These are phyloP conservation scores for Nymphalis io DNA, from an alignment of 1,140 invertebrate genomes.

Conservation along the genomic window DNA sequence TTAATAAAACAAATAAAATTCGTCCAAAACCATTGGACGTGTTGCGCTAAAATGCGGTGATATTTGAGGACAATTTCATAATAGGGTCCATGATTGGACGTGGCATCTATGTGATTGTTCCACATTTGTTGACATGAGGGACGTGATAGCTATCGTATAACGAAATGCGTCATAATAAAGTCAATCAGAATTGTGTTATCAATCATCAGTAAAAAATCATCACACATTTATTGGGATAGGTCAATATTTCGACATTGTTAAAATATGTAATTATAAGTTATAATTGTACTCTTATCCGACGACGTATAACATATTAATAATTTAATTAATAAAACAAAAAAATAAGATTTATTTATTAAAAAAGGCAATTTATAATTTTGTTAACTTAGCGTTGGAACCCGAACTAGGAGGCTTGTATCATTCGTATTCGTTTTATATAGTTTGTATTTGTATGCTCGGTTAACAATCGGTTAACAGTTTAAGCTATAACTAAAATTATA, in stretches of 20 bases:
- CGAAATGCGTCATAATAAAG: background rate
- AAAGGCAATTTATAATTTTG: too few relatives aligned
- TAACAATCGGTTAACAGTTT: too few relatives aligned
- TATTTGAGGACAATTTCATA: conserved; percentile 6
- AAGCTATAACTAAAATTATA: too few relatives aligned
- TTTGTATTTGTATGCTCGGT: too few relatives aligned
- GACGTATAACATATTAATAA: too few relatives aligned
- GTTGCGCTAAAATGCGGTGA: background rate
- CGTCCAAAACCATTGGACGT: background rate
- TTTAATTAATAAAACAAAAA: too few relatives aligned
- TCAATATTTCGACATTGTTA: background rate
- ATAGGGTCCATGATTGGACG: conserved; percentile 10
- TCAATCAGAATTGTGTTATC: conserved; percentile 1
- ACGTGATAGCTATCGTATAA: conserved; percentile 9
- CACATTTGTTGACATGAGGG: conserved; percentile 3
- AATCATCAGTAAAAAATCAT: background rate
- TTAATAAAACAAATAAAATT: background rate
- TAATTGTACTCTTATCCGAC: too few relatives aligned
- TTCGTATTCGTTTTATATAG: too few relatives aligned
- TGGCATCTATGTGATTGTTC: conserved; percentile 2
- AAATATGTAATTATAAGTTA: too few relatives aligned
- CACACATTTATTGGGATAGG: background rate
- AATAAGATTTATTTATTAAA: too few relatives aligned
- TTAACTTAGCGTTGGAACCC: too few relatives aligned
- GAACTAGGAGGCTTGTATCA: too few relatives aligned